Evolutionary conservation across 2,113 vertebrate species (phyloP), one percentile per base, ranked within the genome.

Genomic region (Panthera tigris): DNA sequence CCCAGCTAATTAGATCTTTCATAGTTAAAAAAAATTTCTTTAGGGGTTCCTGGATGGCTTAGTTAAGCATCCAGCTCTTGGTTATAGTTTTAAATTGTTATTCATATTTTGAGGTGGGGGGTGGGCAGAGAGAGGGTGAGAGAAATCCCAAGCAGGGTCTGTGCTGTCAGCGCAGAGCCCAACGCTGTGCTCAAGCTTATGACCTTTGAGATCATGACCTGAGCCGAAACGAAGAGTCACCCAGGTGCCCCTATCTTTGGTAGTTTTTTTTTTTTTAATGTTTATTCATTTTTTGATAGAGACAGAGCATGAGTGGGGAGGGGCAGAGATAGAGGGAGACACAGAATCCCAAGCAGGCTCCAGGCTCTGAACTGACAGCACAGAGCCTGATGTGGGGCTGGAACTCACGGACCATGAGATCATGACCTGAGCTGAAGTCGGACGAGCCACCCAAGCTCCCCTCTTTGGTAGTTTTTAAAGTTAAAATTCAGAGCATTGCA

Each of bases 401-500:
- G 1, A 21, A 36, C 33, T n/a, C n/a, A 71, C 8, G 18, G n/a
- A 36, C n/a, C 0, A 11, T 71, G 68, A n/a, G 33, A 71, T 71
- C 68, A 36, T 21, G n/a, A 71, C 68, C n/a, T 36, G 68, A 71
- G 18, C 68, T 4, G 4, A 36, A 36, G 68, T 33, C 68, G 2
- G 18, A 45, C 45, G 13, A 74, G 12, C 71, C 71, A 74, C 11
- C 39, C 71, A 41, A 23, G 71, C 6, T 10, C 33, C 66, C 33
- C 66, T 12, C 71, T 45, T 87, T 79, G 68, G 39, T 94, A 63
- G 48, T 76, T 97, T 90, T 79, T 68, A 68, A 80, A 55, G 55
- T 95, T 92, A 80, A 74, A 94, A 74, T 80, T 84, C 36, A 89
- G 71, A 89, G 66, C 66, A 96, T 96, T 86, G 79, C 23, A n/a